Conservation (phyloP, 2,113 vertebrate species). For the Neopipo cinnamomea region DNA sequence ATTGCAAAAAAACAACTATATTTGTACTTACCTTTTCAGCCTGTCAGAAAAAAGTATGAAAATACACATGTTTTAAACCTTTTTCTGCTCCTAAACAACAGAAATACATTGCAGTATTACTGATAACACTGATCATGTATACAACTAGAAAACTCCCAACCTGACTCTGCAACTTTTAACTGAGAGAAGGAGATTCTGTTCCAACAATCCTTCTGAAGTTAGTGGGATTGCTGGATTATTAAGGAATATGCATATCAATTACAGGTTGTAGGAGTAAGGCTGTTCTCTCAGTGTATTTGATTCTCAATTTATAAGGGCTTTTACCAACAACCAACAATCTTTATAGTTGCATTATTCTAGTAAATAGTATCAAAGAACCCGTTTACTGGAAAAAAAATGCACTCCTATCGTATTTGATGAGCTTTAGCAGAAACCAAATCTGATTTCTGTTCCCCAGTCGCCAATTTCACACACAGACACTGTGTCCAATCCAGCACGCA, state of each 20-base stretch:
- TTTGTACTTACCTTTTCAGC: constrained; percentile 2
- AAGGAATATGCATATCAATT: not conserved
- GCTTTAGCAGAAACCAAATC: not conserved
- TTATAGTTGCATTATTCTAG: not conserved
- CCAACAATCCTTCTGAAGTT: not conserved
- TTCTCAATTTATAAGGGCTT: not conserved
- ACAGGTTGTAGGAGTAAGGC: not conserved
- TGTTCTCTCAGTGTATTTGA: not conserved
- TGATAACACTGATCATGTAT: not conserved
- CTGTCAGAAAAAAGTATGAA: constrained; percentile 40
- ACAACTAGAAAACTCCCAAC: not conserved
- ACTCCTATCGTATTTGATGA: not conserved
- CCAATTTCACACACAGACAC: not conserved
- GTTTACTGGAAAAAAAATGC: not conserved
- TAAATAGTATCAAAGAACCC: not conserved
- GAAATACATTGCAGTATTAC: constrained; percentile 3
- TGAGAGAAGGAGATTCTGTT: not conserved
- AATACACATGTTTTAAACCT: constrained; percentile 25
- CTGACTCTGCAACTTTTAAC: constrained; percentile 7
- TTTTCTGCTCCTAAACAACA: constrained; percentile 32
- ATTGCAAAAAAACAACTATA: not conserved
- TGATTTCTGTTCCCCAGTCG: not conserved
- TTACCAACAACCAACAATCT: not conserved
- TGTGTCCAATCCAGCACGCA: not conserved
- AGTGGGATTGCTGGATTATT: not conserved